A percentile compares a stretch with the other conserved stretches of the same genome.
These are phyloP conservation scores for Dallia pectoralis DNA, from an alignment of 2,797 vertebrate genomes.

Conservation along the genomic window DNA sequence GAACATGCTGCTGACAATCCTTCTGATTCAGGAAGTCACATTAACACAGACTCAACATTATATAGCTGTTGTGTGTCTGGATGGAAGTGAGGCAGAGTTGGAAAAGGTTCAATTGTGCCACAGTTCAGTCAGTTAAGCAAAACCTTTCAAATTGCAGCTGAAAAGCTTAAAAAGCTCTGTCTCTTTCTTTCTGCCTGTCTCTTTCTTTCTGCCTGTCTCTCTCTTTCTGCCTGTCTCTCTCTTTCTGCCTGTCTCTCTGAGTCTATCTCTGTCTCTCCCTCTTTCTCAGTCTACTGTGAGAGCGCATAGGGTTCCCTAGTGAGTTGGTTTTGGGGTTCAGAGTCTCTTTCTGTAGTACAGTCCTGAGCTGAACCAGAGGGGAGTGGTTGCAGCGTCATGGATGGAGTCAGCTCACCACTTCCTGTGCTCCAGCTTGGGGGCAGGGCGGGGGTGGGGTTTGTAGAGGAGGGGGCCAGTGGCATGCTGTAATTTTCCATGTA, in stretches of 20 bases:
- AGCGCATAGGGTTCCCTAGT: neutral
- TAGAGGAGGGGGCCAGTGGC: slow-evolving; percentile 34
- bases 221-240: neutral
- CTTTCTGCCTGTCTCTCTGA: neutral
- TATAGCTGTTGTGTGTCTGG: neutral
- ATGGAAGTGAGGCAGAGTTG: neutral
- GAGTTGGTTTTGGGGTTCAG: neutral
- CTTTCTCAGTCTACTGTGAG: neutral
- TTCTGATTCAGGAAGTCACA: neutral
- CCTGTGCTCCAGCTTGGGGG: slow-evolving; percentile 57
- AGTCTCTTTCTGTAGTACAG: neutral
- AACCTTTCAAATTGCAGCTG: neutral
- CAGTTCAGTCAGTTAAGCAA: neutral
- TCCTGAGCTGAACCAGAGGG: slow-evolving; percentile 28
- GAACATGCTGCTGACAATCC: neutral
- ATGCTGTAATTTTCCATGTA: slow-evolving; percentile 71
- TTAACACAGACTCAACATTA: neutral
- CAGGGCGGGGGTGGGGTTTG: slow-evolving; percentile 17
- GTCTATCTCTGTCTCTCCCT: neutral
- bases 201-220: neutral
- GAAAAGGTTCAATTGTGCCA: neutral
- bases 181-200: neutral
- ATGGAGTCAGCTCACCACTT: slow-evolving; percentile 61
- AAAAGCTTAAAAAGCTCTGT: neutral
- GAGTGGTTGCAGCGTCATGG: slow-evolving; percentile 37